Evolutionary conservation across 2,888 invertebrate genomes (phyloP).

Genomic region (Drosophila borealis): DNA sequence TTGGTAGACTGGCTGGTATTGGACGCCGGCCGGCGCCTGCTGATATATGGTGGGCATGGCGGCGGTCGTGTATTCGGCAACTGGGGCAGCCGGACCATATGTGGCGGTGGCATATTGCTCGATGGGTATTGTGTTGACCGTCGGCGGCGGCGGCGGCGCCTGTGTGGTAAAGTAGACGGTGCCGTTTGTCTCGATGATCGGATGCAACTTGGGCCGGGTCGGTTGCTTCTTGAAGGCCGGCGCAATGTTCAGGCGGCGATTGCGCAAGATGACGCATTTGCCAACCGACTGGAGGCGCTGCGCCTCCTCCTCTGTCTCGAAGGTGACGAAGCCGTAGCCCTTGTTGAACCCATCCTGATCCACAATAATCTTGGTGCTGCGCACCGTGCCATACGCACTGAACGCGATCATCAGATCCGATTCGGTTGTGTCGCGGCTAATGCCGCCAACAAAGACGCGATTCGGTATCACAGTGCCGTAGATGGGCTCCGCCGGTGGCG

Average conservation of each 20-base stretch:
- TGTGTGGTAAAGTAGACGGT: slow-evolving; percentile 14
- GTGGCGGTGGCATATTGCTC: slow-evolving; percentile 5
- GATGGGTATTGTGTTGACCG: slow-evolving; percentile 5
- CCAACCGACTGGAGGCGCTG: slow-evolving; percentile 88
- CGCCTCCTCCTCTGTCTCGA: slow-evolving; percentile 93
- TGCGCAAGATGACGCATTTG: slow-evolving; percentile 24
- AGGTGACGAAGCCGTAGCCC: slow-evolving; percentile 90
- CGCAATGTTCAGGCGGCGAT: slow-evolving; percentile 40
- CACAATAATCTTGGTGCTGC: slow-evolving; percentile 95
- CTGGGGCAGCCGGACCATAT: neutral
- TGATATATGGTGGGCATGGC: slow-evolving; percentile 14
- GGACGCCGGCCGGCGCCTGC: slow-evolving; percentile 11
- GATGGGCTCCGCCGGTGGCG: slow-evolving; percentile 16
- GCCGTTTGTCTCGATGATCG: slow-evolving; percentile 18
- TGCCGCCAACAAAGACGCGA: slow-evolving; percentile 97
- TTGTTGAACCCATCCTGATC: slow-evolving; percentile 97
- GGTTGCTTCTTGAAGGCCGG: slow-evolving; percentile 38
- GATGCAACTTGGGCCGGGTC: slow-evolving; percentile 2
- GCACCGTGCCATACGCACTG: slow-evolving; percentile 93
- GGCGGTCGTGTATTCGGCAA: neutral
- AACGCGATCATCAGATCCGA: slow-evolving; percentile 94
- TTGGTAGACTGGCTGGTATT: slow-evolving; percentile 38
- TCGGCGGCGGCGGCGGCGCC: neutral
- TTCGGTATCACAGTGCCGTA: slow-evolving; percentile 94
- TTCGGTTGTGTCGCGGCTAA: slow-evolving; percentile 93